These are phyloP conservation scores for Ceratina calcarata DNA, from an alignment of 1,140 invertebrate species.

Conservation along the genomic window DNA sequence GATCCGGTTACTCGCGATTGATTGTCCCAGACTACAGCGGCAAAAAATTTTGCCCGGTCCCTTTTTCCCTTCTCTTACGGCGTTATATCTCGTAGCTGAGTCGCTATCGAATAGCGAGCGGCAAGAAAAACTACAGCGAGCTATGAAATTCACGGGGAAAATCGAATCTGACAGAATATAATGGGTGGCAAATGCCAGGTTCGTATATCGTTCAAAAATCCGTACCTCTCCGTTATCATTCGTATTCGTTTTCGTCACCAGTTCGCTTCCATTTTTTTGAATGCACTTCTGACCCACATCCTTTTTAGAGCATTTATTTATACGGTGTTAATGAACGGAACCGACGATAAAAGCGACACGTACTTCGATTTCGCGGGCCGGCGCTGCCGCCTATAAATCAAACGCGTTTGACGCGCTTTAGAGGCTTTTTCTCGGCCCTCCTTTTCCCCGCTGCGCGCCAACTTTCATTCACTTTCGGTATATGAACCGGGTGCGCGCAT, in stretches of 20 bases:
- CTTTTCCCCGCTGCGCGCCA: constrained; percentile 3
- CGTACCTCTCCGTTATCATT: neutral
- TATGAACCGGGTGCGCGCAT: constrained; percentile 21
- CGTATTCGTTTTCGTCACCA: constrained; percentile 1
- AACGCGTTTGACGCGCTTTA: constrained; percentile 49
- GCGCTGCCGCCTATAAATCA: constrained; percentile 47
- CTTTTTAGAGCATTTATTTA: constrained; percentile 1
- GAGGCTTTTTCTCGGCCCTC: constrained; percentile 20
- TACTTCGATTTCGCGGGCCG: constrained; percentile 28
- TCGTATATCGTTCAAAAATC: constrained; percentile 13
- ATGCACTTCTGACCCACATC: neutral
- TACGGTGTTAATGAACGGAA: constrained; percentile 26
- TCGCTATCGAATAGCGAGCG: neutral
- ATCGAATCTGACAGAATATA: neutral
- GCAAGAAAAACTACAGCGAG: neutral
- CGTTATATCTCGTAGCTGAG: too few relatives aligned
- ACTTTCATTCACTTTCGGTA: constrained; percentile 44
- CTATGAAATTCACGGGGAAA: neutral
- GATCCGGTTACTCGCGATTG: neutral
- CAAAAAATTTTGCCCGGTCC: neutral
- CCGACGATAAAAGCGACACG: constrained; percentile 28
- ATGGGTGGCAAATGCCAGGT: neutral
- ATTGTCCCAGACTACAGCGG: neutral
- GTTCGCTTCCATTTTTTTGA: neutral
- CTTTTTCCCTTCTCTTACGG: too few relatives aligned